Base-by-base conservation (phyloP, 2,113 vertebrate genomes). In the Ochotona curzoniae region DNA sequence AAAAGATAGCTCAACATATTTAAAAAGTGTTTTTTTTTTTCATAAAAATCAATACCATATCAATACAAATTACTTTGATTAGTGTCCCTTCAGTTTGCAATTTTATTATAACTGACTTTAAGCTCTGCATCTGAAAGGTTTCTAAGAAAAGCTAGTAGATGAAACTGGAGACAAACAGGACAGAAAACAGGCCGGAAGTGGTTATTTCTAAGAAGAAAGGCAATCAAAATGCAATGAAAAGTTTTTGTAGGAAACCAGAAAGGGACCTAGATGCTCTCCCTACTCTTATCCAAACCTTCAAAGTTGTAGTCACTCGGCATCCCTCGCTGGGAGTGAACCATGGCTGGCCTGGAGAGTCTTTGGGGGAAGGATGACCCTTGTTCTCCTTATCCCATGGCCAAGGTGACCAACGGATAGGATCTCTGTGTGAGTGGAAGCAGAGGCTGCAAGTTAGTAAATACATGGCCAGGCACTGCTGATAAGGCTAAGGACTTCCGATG, bases 131-230 rank as follows among this genome's bases (percentile, higher is more conserved):
- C 21, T 47, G 49, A 91, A 91, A 73, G 64, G 79, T 81, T 76
- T 87, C 47, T 83, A 64, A 71, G 38, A 25, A 64, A 57, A 87
- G 14, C 18, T 93, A 73, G 20, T 23, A 84, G 49, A 32, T 89
- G 78, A 90, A 86, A 87, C 1, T 28, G 25, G 47, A 80, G 21
- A 63, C 57, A 64, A 17, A 10, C 51, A 1, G 7, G 14, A 54
- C n/a, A 63, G 81, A 64, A 15, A 80, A 44, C 38, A 32, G 75
- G 35, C 47, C 78, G 85, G 81, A 88, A 73, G n/a, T 20, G 5
- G 2, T 76, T 74, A 28, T 81, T 86, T 84, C 60, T 64, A 90
- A 80, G 54, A 90, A 80, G 54, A 83, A 94, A 67, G n/a, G 70
- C 17, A 73, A 28, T 47, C 32, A 93, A 49, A 49, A 90, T 12